Evolutionary conservation across 1,140 invertebrate species (phyloP), one percentile per base, ranked within the genome.

Genomic region (Drosophila yakuba): DNA sequence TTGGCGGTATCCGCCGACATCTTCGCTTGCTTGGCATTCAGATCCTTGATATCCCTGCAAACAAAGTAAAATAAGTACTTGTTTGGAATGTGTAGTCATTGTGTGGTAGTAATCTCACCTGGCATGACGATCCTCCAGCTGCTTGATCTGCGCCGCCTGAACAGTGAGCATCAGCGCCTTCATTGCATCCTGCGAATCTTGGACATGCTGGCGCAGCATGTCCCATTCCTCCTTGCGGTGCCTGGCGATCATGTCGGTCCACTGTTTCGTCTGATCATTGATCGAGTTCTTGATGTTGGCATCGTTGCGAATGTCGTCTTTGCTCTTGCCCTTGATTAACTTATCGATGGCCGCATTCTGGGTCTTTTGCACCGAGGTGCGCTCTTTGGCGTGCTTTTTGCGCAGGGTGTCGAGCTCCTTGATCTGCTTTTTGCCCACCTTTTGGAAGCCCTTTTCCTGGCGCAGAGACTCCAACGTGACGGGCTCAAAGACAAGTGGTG

Each of bases 301-400:
- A 93, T 98, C 97, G 74, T 95, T 95, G 47, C 95, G 95, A 10
- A 97, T 93, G 91, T 98, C 96, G 64, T 95, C 94, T 93, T 97
- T 97, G 88, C 96, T 97, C 93, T 98, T 98, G 39, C 96, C 97
- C 93, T 98, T 98, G 79, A 98, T 96, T 64, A 99, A 94, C 93
- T 99, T 99, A 92, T 99, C 98, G 55, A 99, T 97, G 25, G 97
- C 96, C n/a, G 95, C 94, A 93, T 98, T 98, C 91, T 99, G 99
- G 25, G 96, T 95, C 92, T 99, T 99, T 93, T 99, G 98, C 88
- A 99, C 95, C 15, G 95, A 93, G 73, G 96, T 94, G 91, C 97
- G 96, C 93, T 99, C 98, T 92, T 99, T 99, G 66, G 96, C 95
- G 76, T 99, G 98, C 64, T 96, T 96, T 91, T 99, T 99, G 90